Base-by-base conservation (phyloP, 2,888 invertebrate genomes). In the Heliconius sara region DNA sequence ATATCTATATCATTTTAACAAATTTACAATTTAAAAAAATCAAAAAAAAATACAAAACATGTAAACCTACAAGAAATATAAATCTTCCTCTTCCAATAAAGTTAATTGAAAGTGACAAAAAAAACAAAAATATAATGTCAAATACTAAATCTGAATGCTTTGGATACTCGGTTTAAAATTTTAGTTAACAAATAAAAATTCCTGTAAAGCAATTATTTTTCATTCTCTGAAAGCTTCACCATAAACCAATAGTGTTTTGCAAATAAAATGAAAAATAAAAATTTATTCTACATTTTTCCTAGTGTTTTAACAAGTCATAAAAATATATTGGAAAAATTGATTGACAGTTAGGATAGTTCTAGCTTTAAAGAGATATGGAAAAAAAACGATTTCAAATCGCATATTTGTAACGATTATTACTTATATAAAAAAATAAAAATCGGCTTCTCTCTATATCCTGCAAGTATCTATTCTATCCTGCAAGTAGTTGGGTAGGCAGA, bases 211-310 rank as follows among this genome's bases (percentile, higher is more conserved):
- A 47, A 70, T 70, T 70, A 70, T 70, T 47, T 43, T 70, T 47
- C 70, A 27, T 47, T 70, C 70, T 70, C 70, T 25, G 25, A 47
- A 70, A 70, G 70, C 70, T 70, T 70, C 43, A 70, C 43, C 70
- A 43, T 70, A 70, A 70, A 70, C 70, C 70, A 70, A 70, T 70
- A 70, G 70, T 70, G 70, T 70, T 70, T 70, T 70, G 70, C 70
- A 43, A 70, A 70, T 70, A 70, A 70, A 70, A 70, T 70, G 70
- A 47, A 43, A 70, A 70, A 70, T 6, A 25, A 39, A 43, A 43
- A 70, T 43, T 43, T 70, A 47, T 43, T 43, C 70, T 25, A 47
- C 70, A 70, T 70, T 43, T 70, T 70, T 70, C 19, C 43, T 70
- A 43, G 70, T 43, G 43, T 70, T 70, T 43, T 70, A 43, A 70